Conservation (phyloP, 2,797 vertebrate species). For the Emydoidea blandingii region DNA sequence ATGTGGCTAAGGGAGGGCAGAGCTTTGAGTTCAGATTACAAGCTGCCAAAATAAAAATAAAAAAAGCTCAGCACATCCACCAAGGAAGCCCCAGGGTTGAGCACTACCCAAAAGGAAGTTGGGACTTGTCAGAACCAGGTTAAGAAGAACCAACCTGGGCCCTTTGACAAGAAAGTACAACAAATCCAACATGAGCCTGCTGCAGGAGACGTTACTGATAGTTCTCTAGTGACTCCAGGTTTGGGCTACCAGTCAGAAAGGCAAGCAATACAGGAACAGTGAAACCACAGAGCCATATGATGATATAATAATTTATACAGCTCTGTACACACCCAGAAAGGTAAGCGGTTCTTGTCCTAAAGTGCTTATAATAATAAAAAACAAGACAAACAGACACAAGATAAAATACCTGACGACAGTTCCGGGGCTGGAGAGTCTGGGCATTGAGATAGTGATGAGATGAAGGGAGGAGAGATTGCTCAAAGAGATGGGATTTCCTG, state of each 20-base stretch:
- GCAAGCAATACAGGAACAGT: background rate
- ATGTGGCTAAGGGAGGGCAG: background rate
- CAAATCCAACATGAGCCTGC: background rate
- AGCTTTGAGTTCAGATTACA: background rate
- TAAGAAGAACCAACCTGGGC: background rate
- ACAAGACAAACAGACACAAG: constrained; percentile 9
- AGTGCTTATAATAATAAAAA: background rate
- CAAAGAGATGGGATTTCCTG: fast-evolving
- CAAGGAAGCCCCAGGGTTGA: background rate
- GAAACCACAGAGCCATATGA: background rate
- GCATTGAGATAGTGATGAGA: fast-evolving
- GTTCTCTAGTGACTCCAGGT: background rate
- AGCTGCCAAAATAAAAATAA: background rate
- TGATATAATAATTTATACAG: constrained; percentile 19
- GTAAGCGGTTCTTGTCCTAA: background rate
- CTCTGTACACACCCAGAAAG: background rate
- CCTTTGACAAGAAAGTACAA: background rate
- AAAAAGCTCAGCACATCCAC: background rate
- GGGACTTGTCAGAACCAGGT: background rate
- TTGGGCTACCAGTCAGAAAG: background rate
- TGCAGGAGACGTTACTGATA: background rate
- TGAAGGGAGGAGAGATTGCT: background rate
- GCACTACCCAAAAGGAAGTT: background rate
- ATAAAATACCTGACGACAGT: background rate
- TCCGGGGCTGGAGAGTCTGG: background rate